Conservation (phyloP, 2,113 vertebrate genomes). For the Chamaetylas fuelleborni region DNA sequence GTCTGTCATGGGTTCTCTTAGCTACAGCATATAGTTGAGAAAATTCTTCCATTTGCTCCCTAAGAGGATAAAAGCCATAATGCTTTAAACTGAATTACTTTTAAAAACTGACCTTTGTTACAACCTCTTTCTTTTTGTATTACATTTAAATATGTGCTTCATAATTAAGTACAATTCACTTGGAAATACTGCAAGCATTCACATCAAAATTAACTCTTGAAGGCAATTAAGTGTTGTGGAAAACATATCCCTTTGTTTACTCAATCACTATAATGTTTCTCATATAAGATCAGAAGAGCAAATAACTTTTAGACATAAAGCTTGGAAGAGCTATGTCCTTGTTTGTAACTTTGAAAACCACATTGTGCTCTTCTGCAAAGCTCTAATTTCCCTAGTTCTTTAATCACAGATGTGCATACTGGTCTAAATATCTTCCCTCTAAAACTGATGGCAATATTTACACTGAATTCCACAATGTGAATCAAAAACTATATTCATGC, state of each 20-base stretch:
- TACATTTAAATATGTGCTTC: neutral
- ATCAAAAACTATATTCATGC: neutral
- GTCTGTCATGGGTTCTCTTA: neutral
- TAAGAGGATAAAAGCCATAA: neutral
- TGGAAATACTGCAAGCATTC: neutral
- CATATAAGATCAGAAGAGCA: neutral
- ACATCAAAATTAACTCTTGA: neutral
- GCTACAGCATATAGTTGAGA: neutral
- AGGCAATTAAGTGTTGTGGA: neutral
- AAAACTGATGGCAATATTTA: neutral
- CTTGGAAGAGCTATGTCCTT: neutral
- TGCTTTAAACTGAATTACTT: neutral
- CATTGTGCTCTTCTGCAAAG: neutral
- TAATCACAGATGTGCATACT: neutral
- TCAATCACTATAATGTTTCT: neutral
- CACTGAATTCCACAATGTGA: neutral
- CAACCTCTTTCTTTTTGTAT: fast-evolving
- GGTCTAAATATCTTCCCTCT: neutral
- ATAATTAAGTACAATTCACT: neutral
- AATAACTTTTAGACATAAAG: neutral
- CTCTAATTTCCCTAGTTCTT: neutral
- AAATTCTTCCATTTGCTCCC: neutral
- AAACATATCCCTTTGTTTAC: neutral
- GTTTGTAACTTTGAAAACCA: neutral
- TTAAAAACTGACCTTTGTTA: neutral